Conservation (phyloP, 2,113 vertebrate species). For the Amazona guildingii region DNA sequence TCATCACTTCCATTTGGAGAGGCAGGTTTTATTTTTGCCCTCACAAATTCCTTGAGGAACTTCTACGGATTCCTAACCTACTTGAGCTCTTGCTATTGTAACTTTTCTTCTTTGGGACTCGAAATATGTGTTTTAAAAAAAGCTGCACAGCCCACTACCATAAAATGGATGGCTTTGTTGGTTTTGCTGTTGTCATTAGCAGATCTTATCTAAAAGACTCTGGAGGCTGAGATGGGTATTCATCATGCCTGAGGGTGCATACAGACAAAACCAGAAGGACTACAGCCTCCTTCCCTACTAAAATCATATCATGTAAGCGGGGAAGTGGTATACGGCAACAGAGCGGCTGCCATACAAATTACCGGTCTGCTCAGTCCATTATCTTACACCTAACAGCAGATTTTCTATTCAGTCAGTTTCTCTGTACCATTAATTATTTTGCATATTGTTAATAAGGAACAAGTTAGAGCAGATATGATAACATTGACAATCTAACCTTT, state of each 20-base stretch:
- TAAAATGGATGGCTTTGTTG: neutral
- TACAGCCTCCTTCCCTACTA: neutral
- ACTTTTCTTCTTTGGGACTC: neutral
- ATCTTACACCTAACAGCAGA: neutral
- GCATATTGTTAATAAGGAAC: neutral
- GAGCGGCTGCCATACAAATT: neutral
- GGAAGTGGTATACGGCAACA: neutral
- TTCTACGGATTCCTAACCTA: slow-evolving; percentile 1
- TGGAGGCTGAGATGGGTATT: neutral
- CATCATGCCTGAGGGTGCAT: neutral
- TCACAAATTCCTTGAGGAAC: slow-evolving; percentile 5
- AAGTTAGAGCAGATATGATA: neutral
- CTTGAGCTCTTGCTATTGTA: neutral
- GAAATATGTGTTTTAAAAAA: neutral
- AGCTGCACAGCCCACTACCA: neutral
- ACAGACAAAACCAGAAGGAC: neutral
- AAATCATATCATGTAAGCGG: neutral
- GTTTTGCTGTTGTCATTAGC: neutral
- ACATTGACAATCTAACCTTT: neutral
- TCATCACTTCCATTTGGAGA: neutral
- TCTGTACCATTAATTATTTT: neutral
- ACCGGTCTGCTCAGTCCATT: neutral
- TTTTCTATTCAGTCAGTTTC: neutral
- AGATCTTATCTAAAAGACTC: neutral
- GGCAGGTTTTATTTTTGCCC: neutral